Percentiles rank a stretch among this genome's conserved stretches.
Conservation (phyloP, 30 jellyfish, hydroid and myxozoan genomes). For the Morbakka virulenta region DNA sequence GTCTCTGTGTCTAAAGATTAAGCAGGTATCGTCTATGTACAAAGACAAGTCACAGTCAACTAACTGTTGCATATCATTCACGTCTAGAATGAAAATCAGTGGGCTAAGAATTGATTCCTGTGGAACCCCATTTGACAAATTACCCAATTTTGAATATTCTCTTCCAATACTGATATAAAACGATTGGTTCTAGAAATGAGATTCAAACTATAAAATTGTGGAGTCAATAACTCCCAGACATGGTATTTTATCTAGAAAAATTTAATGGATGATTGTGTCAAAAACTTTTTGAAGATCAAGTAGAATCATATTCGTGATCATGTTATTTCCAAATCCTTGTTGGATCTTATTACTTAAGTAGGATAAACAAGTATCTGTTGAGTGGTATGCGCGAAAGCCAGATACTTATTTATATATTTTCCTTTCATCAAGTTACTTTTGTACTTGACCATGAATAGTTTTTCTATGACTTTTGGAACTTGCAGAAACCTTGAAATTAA, state of each 20-base stretch:
- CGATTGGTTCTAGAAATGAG: background rate
- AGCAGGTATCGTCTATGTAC: background rate
- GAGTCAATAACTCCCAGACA: background rate
- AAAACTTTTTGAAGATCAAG: background rate
- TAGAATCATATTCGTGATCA: background rate
- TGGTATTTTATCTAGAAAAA: background rate
- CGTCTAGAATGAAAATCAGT: background rate
- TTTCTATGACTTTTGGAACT: background rate
- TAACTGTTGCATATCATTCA: background rate
- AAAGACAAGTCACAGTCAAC: background rate
- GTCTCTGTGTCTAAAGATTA: too few species aligned
- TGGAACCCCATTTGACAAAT: constrained; percentile 2
- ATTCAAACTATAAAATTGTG: too few species aligned
- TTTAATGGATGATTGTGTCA: background rate
- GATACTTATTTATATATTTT: too few species aligned
- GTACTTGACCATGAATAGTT: too few species aligned
- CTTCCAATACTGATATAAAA: too few species aligned
- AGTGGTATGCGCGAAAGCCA: background rate
- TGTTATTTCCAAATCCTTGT: too few species aligned
- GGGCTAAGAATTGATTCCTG: constrained; percentile 4
- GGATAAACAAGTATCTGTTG: too few species aligned
- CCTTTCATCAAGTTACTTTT: background rate
- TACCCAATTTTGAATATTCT: too few species aligned
- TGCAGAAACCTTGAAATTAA: too few species aligned
- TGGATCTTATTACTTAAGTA: too few species aligned